Percentiles rank a stretch among this genome's conserved stretches.
phyloP scores from a whole-genome alignment of 92 coral and sea anemone species.

The Epizoanthus illoricatus region DNA sequence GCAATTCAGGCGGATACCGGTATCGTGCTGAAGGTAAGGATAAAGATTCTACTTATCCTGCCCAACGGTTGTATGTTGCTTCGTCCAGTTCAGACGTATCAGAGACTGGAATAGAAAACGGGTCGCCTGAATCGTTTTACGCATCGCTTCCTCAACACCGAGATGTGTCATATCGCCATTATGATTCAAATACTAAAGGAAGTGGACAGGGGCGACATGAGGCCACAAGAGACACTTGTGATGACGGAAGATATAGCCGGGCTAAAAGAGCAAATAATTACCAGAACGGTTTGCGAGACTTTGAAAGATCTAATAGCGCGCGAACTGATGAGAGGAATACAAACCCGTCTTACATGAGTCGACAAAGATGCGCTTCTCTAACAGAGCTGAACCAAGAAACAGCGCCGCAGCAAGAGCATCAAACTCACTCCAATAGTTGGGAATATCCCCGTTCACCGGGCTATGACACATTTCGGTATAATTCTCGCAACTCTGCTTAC shows the following conservation, averaged over 20 bases:
- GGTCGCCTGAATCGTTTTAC: background rate
- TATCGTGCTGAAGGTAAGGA: background rate
- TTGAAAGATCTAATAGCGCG: background rate
- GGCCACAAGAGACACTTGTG: background rate
- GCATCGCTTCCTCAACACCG: constrained; percentile 8
- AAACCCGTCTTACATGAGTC: background rate
- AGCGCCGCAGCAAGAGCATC: background rate
- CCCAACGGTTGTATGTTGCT: background rate
- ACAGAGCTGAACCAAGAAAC: background rate
- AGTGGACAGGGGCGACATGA: background rate
- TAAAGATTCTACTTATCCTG: background rate
- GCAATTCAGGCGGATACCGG: background rate
- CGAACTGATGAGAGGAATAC: background rate
- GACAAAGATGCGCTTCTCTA: constrained; percentile 23
- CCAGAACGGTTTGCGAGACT: background rate
- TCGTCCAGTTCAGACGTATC: background rate
- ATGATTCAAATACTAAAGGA: background rate
- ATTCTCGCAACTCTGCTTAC: background rate
- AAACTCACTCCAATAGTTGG: background rate
- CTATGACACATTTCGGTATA: background rate
- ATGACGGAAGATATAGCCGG: background rate
- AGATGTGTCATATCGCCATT: constrained; percentile 17
- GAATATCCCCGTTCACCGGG: background rate
- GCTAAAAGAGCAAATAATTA: background rate
- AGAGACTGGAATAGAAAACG: background rate